Evolutionary conservation across 2,888 invertebrate genomes (phyloP).

Genomic region (Philhelius pedissequus): DNA sequence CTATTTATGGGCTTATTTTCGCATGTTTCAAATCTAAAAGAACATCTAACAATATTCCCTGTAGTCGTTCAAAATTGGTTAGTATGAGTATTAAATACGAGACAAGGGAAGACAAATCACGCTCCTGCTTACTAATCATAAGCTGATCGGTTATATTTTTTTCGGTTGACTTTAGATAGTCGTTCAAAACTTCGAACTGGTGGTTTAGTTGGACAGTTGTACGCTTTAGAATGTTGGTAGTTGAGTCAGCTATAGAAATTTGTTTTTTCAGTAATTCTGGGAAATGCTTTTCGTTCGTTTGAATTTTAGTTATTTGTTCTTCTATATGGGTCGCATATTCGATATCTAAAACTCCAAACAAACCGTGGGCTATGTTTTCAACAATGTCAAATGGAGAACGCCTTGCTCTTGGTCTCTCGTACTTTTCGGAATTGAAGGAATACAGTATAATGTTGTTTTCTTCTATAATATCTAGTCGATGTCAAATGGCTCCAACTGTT

Average conservation of each 20-base stretch:
- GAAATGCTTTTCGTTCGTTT: not conserved
- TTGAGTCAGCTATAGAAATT: not conserved
- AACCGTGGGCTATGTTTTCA: not conserved
- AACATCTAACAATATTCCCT: not conserved
- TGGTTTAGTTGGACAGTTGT: not conserved
- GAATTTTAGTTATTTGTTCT: not conserved
- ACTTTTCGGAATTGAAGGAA: not conserved
- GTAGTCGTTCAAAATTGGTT: not conserved
- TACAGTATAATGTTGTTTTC: not conserved
- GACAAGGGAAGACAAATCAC: not conserved
- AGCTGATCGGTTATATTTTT: not conserved
- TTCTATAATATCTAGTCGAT: not conserved
- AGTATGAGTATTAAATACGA: not conserved
- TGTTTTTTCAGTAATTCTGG: not conserved
- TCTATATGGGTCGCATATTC: not conserved
- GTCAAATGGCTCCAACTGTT: not conserved
- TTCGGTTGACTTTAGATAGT: not conserved
- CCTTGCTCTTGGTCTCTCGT: not conserved
- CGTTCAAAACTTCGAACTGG: not conserved
- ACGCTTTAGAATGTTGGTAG: not conserved
- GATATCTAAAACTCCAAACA: not conserved
- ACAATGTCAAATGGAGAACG: not conserved
- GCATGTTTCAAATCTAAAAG: not conserved
- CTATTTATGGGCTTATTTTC: not conserved
- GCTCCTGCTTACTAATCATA: not conserved